Evolutionary conservation across 2,113 vertebrate genomes (phyloP), one percentile per base, ranked within the genome.

Genomic region (Orcinus orca): DNA sequence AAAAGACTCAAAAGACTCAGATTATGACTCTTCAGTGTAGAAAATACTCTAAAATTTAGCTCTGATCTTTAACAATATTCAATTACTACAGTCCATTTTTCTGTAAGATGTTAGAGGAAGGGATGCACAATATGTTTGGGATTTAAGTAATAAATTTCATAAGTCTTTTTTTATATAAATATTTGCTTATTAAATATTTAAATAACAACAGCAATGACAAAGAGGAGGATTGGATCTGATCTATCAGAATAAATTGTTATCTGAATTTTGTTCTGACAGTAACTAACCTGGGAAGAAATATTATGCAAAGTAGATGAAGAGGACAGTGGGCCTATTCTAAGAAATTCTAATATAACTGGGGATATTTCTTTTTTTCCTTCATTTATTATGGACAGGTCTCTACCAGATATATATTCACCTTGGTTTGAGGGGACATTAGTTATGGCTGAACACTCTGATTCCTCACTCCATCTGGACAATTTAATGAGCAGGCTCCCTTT

Each of bases 391-490:
- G 53, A 36, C 18, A 77, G 38, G 25, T 12, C 20, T 77, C 33
- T 89, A 55, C 17, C 60, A 81, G 21, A 44, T 87, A 31, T 3
- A 58, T 47, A 53, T 79, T 95, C 81, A 68, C 81, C 38, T 94
- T 96, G 44, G 65, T 80, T 82, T 79, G 60, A 94, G 82, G 53
- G 67, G 33, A 93, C 38, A 94, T 97, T 97, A 94, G 93, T 73
- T 95, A 93, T 95, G 90, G 88, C 90, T 97, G 90, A 96, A 81
- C 26, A 96, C 95, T 92, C 82, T 63, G 65, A 85, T 83, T 83
- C 63, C 65, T 80, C 36, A 36, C 29, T 90, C 87, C 90, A 93
- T 97, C 94, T 95, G 90, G 82, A 93, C 67, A 93, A 68, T n/a
- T 86, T 88, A 96, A 94, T 82, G 90, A 97, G 33, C 93, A 83